Base-by-base conservation (phyloP, 2,113 vertebrate species). In the Cisticola juncidis region DNA sequence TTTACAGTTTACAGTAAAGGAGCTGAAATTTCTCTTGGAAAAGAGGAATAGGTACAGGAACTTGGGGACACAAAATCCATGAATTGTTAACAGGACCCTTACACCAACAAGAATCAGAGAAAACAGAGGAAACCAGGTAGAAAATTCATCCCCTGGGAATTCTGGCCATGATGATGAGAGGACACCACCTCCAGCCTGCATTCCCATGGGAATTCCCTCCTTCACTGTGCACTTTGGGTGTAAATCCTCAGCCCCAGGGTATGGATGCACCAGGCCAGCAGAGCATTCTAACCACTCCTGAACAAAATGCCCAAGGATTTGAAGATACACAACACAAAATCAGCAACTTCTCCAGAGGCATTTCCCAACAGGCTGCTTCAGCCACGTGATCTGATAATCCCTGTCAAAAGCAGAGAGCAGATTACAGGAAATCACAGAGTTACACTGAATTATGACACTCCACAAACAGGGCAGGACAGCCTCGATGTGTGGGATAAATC, bases 191-290 rank as follows among this genome's bases (percentile, higher is more conserved):
- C 20, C 47, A 25, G 11, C 14, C 73, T 31, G 35, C 40, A 36
- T 3, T 9, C 18, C 31, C 47, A 2, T 1, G 51, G 22, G 31
- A 35, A 21, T 17, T 29, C 72, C 24, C 54, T 22, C 53, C 28
- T 48, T 7, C 33, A 1, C 26, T 17, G 12, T 1, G 29, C 25
- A 9, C 6, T 2, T 0, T 6, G 65, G 24, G 35, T 31, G 40
- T 1, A 33, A 82, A 70, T 33, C 33, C 28, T 1, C 57, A 71
- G 60, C 17, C 44, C 40, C 70, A 20, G 48, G 69, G 25, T 13
- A 5, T 2, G 44, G 86, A 13, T 57, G 13, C 33, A 62, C 44
- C 2, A 15, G 33, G 44, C 5, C 48, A 42, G 1, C 21, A n/a
- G 35, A 0, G 44, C 29, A 5, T 24, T 9, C 3, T 1, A 19